Conservation (phyloP, 35 echinoderm and acorn worm species). For the Nesometra sesokonis region DNA sequence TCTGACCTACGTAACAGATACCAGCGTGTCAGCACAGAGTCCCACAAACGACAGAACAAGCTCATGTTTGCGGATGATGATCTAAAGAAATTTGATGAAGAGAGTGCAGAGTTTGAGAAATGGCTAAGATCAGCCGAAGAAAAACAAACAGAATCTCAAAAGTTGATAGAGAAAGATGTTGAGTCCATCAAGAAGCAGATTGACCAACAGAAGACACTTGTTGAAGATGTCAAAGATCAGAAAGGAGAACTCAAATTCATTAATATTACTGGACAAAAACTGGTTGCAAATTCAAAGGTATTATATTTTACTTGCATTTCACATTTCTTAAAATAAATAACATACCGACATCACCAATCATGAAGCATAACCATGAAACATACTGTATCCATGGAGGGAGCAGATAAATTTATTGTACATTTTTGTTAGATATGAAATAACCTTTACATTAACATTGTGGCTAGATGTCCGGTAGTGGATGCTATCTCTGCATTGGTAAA, state of each 20-base stretch:
- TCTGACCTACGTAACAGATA: slow-evolving; percentile 57
- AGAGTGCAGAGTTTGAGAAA: slow-evolving; percentile 42
- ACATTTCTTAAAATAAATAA: too few relatives aligned
- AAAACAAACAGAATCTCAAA: slow-evolving; percentile 25
- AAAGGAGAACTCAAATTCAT: slow-evolving; percentile 94
- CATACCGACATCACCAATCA: too few relatives aligned
- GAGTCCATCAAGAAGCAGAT: slow-evolving; percentile 48
- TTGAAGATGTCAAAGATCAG: slow-evolving; percentile 84
- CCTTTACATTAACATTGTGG: too few relatives aligned
- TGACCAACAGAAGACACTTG: slow-evolving; percentile 57
- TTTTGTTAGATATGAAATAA: too few relatives aligned
- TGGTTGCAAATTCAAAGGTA: slow-evolving; percentile 76
- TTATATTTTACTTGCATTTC: too few relatives aligned
- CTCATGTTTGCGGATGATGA: slow-evolving; percentile 54
- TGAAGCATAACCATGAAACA: too few relatives aligned
- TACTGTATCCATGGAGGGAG: too few relatives aligned
- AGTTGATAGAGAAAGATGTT: slow-evolving; percentile 47
- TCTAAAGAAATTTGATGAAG: slow-evolving; percentile 69
- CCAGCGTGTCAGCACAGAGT: slow-evolving; percentile 41
- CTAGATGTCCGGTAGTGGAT: too few relatives aligned
- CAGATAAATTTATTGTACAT: too few relatives aligned
- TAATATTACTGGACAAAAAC: slow-evolving; percentile 92
- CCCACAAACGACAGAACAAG: slow-evolving; percentile 50
- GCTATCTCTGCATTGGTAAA: too few relatives aligned
- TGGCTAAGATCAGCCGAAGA: slow-evolving; percentile 55